These are phyloP conservation scores for Gymnarchus niloticus DNA, from an alignment of 2,113 vertebrate genomes.

Conservation along the genomic window DNA sequence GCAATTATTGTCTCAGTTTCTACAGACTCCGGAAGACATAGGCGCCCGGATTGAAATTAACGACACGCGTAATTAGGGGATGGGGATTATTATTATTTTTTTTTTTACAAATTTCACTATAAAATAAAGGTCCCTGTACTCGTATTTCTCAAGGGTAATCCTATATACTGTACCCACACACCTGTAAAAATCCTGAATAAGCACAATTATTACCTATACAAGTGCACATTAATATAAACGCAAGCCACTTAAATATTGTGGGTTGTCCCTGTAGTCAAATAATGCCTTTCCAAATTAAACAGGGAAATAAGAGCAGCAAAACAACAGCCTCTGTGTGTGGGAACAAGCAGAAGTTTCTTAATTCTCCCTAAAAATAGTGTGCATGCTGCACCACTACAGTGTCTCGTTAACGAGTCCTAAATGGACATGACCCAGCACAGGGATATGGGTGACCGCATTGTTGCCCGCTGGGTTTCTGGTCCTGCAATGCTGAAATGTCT, in stretches of 20 bases:
- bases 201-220: background rate
- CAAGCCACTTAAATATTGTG: background rate
- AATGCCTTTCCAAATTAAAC: background rate
- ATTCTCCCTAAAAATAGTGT: background rate
- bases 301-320: background rate
- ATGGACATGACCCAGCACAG: background rate
- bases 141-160: background rate
- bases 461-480: background rate
- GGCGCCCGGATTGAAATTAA: slow-evolving; percentile 25
- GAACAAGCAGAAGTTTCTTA: background rate
- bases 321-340: no score
- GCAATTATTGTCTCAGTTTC: slow-evolving; percentile 23
- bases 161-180: background rate
- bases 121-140: background rate
- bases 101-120: background rate
- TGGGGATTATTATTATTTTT: background rate
- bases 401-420: background rate
- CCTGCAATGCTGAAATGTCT: background rate
- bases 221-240: background rate
- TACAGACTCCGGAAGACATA: slow-evolving; percentile 3
- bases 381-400: background rate
- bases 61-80: slow-evolving; percentile 20
- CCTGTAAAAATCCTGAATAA: no score
- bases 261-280: background rate
- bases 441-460: background rate